phyloP scores from a whole-genome alignment of 2,113 vertebrate genomes.

The Origma solitaria region DNA sequence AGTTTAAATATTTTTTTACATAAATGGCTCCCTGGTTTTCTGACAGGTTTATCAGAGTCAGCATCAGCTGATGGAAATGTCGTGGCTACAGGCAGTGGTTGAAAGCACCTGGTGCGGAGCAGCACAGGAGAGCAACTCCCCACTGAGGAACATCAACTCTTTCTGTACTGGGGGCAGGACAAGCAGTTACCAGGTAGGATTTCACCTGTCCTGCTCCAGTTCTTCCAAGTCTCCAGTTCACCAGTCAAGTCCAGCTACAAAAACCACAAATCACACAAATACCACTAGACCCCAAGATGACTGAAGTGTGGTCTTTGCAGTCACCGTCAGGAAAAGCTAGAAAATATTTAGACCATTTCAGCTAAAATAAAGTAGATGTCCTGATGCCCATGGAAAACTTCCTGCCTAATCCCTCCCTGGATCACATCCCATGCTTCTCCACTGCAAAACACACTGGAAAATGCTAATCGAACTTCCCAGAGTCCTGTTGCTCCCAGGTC shows the following conservation, averaged over 20 bases:
- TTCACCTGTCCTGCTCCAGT: not conserved
- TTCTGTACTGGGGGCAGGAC: accelerated
- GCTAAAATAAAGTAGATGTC: not conserved
- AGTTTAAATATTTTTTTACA: not conserved
- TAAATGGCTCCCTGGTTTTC: not conserved
- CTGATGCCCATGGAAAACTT: not conserved
- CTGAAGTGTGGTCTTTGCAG: not conserved
- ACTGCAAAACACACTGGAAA: not conserved
- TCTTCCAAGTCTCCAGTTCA: not conserved
- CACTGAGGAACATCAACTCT: not conserved
- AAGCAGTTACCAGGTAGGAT: not conserved
- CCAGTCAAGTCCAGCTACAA: not conserved
- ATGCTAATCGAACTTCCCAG: not conserved
- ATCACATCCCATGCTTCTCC: not conserved
- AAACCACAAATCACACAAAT: not conserved
- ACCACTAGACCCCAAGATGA: not conserved
- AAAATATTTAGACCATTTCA: not conserved
- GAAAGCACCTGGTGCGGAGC: not conserved
- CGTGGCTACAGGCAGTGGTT: not conserved
- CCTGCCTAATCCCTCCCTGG: not conserved
- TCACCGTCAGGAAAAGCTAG: not conserved
- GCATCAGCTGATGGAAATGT: not conserved
- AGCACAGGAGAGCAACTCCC: not conserved
- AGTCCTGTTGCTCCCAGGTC: not conserved
- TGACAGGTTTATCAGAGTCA: not conserved